Conservation (phyloP, 2,113 vertebrate genomes). For the Leiothrix lutea region DNA sequence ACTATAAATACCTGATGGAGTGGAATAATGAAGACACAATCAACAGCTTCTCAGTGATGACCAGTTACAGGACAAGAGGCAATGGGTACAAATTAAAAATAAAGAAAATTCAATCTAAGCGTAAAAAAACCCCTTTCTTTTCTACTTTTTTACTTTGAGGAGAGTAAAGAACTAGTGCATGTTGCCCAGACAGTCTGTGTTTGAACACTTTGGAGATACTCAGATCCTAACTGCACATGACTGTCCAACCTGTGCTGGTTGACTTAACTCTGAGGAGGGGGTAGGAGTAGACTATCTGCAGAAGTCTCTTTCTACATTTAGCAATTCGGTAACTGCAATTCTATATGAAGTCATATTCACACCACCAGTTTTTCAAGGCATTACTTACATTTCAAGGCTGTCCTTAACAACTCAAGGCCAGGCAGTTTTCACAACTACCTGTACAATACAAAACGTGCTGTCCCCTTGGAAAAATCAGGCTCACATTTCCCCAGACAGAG, state of each 20-base stretch:
- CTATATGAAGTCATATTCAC: not conserved
- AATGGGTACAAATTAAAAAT: not conserved
- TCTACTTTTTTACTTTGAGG: too few relatives aligned
- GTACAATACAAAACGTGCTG: not conserved
- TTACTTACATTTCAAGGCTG: not conserved
- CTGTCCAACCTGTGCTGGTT: not conserved
- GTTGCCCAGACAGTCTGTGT: not conserved
- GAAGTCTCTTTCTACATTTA: not conserved
- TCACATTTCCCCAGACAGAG: not conserved
- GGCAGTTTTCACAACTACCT: not conserved
- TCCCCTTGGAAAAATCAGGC: not conserved
- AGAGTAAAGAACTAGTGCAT: not conserved
- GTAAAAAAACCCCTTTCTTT: fast-evolving
- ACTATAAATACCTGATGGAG: not conserved
- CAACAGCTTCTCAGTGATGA: not conserved
- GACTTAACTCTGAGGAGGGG: not conserved
- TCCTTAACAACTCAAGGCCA: not conserved
- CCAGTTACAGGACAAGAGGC: not conserved
- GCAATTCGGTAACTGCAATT: not conserved
- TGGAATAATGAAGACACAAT: not conserved
- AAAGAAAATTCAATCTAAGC: not conserved
- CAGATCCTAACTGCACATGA: not conserved
- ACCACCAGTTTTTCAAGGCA: not conserved
- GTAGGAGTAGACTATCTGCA: not conserved
- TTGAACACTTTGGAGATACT: not conserved